phyloP scores from a whole-genome alignment of 2,113 vertebrate species.

The Megaceryle torquata region DNA sequence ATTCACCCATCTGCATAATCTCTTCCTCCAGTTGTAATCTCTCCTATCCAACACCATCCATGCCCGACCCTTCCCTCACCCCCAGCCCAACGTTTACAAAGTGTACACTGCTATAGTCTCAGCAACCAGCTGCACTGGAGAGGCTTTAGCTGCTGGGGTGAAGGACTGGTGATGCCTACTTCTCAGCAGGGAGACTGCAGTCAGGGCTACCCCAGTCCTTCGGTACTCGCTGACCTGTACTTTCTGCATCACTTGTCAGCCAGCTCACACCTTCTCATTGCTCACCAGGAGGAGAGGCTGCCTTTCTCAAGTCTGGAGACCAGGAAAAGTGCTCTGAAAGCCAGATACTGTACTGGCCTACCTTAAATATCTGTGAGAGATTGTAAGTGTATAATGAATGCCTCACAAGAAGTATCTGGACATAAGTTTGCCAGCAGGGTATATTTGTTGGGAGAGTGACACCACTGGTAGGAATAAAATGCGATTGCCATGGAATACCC shows the following conservation, averaged over 20 bases:
- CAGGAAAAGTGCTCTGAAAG: neutral
- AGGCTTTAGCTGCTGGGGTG: neutral
- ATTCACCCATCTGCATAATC: neutral
- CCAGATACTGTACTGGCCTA: neutral
- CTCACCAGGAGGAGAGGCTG: neutral
- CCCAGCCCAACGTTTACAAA: neutral
- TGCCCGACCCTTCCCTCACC: neutral
- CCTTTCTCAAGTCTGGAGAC: neutral
- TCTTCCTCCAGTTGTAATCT: neutral
- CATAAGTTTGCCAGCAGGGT: neutral
- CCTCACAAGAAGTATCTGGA: neutral
- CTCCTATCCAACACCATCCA: neutral
- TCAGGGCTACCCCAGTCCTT: neutral
- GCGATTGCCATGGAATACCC: neutral
- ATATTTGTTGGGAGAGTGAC: neutral
- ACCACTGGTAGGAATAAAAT: neutral
- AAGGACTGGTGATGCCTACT: neutral
- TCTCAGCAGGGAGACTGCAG: neutral
- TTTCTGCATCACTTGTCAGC: neutral
- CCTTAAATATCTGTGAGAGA: neutral
- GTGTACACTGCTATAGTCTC: neutral
- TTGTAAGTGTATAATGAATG: neutral
- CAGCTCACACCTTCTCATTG: neutral
- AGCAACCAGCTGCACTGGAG: neutral
- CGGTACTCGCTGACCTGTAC: fast-evolving